Conservation (phyloP, 1,140 invertebrate species). For the Luehdorfia chinensis region DNA sequence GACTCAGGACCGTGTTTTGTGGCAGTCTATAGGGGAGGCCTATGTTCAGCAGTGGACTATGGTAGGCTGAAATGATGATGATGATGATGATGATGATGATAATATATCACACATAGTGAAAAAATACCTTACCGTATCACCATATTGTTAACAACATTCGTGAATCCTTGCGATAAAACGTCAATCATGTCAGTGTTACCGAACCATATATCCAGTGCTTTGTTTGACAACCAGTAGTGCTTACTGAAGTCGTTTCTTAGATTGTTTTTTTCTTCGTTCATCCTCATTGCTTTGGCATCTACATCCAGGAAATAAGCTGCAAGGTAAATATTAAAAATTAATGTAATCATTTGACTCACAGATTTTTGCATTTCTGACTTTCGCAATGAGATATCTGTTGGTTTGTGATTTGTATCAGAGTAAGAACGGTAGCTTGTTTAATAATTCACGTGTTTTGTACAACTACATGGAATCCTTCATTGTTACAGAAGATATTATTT, state of each 20-base stretch:
- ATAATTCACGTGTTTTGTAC: no score
- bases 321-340: neutral
- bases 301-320: neutral
- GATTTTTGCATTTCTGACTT: neutral
- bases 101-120: no score
- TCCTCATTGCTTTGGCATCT: neutral
- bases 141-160: constrained; percentile 1
- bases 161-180: constrained; percentile 1
- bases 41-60: no score
- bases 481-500: no score
- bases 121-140: neutral
- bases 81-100: no score
- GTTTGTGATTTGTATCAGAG: no score
- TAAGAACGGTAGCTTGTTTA: no score
- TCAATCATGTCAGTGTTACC: neutral
- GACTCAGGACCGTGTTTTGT: no score
- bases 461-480: no score
- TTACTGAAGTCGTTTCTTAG: constrained; percentile 1
- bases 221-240: neutral
- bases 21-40: no score
- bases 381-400: neutral
- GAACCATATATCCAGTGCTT: constrained; percentile 1
- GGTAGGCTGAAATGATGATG: no score
- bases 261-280: neutral
- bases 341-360: neutral